These are phyloP conservation scores for Thymallus thymallus DNA, from an alignment of 2,113 vertebrate genomes.

Conservation along the genomic window DNA sequence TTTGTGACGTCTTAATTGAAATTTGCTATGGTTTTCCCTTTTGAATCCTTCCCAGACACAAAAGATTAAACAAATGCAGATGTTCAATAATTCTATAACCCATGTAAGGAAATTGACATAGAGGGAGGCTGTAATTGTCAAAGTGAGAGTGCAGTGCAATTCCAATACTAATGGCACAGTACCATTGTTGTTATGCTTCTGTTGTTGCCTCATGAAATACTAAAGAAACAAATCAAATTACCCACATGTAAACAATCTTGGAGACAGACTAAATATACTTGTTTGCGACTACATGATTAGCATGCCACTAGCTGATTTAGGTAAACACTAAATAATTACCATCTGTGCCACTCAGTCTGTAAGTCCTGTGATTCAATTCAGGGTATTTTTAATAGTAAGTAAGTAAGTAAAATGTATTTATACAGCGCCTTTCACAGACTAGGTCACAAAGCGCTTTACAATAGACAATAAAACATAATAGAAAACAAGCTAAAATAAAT, in stretches of 20 bases:
- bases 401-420: too few species aligned
- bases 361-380: background rate
- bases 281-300: background rate
- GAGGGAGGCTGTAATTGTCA: background rate
- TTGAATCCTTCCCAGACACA: slow-evolving; percentile 7
- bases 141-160: background rate
- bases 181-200: background rate
- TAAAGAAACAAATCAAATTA: background rate
- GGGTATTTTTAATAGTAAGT: too few species aligned
- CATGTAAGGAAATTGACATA: background rate
- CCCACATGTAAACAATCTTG: background rate
- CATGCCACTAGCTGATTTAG: background rate
- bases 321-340: background rate
- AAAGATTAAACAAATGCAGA: slow-evolving; percentile 17
- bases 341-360: background rate
- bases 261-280: background rate
- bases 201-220: background rate
- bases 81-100: background rate
- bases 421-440: too few species aligned
- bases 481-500: too few species aligned
- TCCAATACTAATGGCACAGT: background rate
- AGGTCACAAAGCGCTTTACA: too few species aligned
- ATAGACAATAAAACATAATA: too few species aligned
- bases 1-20: slow-evolving; percentile 11
- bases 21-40: background rate